Base-by-base conservation (phyloP, 2,797 vertebrate species). In the Onychomys torridus region DNA sequence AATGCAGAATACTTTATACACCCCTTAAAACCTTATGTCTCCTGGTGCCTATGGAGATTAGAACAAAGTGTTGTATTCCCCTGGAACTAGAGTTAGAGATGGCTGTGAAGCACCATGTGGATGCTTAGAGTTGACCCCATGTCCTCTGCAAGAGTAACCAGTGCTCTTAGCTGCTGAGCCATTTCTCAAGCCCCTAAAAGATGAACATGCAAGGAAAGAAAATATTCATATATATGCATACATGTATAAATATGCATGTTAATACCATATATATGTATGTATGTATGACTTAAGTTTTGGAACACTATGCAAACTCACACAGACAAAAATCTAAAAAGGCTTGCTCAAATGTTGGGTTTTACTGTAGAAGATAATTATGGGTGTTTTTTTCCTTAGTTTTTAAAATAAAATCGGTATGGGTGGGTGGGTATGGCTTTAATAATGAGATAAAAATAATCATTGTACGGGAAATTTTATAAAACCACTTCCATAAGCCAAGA, bases 361-460 rank as follows among this genome's bases (percentile, higher is more conserved):
- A 84, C 73, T 78, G 32, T 21, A 61, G 21, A 12, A 93, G 94
- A 89, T 61, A 95, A 85, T 89, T 95, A 90, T 6, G 78, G 13
- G 49, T 19, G 14, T 11, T 43, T 29, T 19, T 59, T 43, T 4
- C 37, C 43, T 63, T 88, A 43, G n/a, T 81, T 88, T 97, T 71
- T 34, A 91, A 87, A 94, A 93, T 84, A 90, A 90, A 97, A 90
- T 94, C 52, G 82, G 21, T 79, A 57, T 90, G 67, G 61, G 5
- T 85, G 34, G 34, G 2, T 88, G 34, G 32, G 46, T 79, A 93
- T 96, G 93, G 94, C 43, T 97, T 97, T 97, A 94, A 96, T 96
- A 96, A 93, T 84, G 25, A 83, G 93, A 96, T 81, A 96, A 96
- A 96, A 97, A 95, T 86, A 93, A 92, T 92, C 55, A 86, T 79